Percentiles rank a stretch among this genome's conserved stretches.
Conservation (phyloP, 1,140 invertebrate species). For the Gonioctena quinquepunctata region DNA sequence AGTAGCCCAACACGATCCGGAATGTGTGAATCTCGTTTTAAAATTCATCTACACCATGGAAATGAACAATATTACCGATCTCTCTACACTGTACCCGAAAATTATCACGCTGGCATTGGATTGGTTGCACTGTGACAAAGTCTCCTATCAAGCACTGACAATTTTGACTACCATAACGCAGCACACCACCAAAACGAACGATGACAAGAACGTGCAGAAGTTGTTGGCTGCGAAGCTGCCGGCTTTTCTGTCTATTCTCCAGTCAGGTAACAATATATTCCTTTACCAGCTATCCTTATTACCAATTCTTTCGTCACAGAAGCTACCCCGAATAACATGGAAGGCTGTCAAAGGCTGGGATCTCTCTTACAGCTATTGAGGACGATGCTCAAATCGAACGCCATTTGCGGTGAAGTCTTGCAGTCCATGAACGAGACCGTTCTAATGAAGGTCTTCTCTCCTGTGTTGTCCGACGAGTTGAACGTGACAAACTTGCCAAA, state of each 20-base stretch:
- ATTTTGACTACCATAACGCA: constrained; percentile 42
- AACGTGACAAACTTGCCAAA: neutral
- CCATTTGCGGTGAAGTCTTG: neutral
- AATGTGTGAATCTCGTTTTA: constrained; percentile 58
- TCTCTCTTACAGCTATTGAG: constrained; percentile 1
- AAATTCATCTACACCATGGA: constrained; percentile 60
- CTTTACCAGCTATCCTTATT: no score
- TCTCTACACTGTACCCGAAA: constrained; percentile 53
- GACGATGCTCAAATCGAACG: constrained; percentile 1
- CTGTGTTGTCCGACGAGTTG: neutral
- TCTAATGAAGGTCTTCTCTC: neutral
- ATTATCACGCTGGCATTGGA: constrained; percentile 56
- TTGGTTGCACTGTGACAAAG: constrained; percentile 53
- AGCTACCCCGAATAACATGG: constrained; percentile 3
- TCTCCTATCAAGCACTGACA: constrained; percentile 41
- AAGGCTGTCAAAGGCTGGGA: neutral
- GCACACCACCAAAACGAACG: constrained; percentile 14
- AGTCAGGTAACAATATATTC: no score
- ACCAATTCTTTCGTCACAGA: no score
- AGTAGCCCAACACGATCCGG: constrained; percentile 44
- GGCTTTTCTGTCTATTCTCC: constrained; percentile 33
- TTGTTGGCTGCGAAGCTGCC: constrained; percentile 34
- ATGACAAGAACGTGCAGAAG: constrained; percentile 33
- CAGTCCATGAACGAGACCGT: constrained; percentile 2
- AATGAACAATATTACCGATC: constrained; percentile 52